Conservation (phyloP, 1,140 invertebrate genomes). For the Thereuonema tuberculata region DNA sequence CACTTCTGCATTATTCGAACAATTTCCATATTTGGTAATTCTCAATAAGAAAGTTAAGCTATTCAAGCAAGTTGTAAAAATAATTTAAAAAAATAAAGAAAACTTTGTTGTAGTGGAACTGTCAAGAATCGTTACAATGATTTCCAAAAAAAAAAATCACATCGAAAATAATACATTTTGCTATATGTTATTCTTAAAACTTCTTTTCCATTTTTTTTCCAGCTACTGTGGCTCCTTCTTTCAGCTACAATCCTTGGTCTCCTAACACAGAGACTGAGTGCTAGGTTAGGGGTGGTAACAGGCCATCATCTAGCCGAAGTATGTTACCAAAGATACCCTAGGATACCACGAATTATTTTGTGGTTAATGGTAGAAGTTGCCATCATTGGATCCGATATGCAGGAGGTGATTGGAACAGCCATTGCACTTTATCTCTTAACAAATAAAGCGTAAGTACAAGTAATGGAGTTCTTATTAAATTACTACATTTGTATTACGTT, state of each 20-base stretch:
- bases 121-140: slow-evolving; percentile 88
- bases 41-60: too few relatives aligned
- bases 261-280: slow-evolving; percentile 69
- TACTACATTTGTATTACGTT: too few relatives aligned
- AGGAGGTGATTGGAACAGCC: slow-evolving; percentile 68
- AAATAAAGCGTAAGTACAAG: slow-evolving; percentile 54
- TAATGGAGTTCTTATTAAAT: too few relatives aligned
- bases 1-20: too few relatives aligned
- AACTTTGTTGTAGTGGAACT: too few relatives aligned
- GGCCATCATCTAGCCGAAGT: slow-evolving; percentile 71
- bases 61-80: too few relatives aligned
- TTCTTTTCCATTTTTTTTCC: neutral
- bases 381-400: too few relatives aligned
- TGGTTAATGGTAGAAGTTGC: slow-evolving; percentile 94
- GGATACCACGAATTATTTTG: slow-evolving; percentile 56
- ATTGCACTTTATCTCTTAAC: slow-evolving; percentile 81
- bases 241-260: slow-evolving; percentile 70
- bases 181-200: slow-evolving; percentile 61
- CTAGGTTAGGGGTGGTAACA: slow-evolving; percentile 67
- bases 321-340: slow-evolving; percentile 65
- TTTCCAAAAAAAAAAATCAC: slow-evolving; percentile 89
- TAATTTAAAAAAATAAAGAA: too few relatives aligned
- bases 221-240: slow-evolving; percentile 66
- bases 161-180: slow-evolving; percentile 75
- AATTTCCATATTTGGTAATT: too few relatives aligned